Base-by-base conservation (phyloP, 1,140 invertebrate species). In the Eulimnadia texana region DNA sequence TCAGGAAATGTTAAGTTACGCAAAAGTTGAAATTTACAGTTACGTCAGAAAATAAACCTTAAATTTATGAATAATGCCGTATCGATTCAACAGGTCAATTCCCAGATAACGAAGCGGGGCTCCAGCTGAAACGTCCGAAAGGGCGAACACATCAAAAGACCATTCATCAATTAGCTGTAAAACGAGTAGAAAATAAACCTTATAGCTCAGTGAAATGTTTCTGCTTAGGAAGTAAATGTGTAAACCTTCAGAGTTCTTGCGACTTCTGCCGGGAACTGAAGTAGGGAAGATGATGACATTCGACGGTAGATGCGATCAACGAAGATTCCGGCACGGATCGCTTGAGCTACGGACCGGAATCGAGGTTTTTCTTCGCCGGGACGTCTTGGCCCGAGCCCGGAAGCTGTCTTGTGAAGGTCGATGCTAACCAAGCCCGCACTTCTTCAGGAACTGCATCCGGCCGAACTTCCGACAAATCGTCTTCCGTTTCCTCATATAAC, bases 261-360 rank as follows among this genome's bases (percentile, higher is more conserved):
- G 60, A 95, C 88, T 71, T 93, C 88, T 47, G 84, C 79, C 19
- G 92, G 91, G 72, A 96, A 92, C 74, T 92, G 87, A 79, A 89
- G 86, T n/a, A 81, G 80, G 20, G 86, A 82, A 1, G 88, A 84
- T 70, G 82, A 90, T 65, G 86, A 89, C 63, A 94, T 85, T 64
- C 89, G 80, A 66, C 93, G 80, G 72, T 94, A 96, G 69, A 96
- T 94, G 67, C 90, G 84, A 73, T 97, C 94, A 65, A 98, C 94
- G 77, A 98, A 95, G 68, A 98, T 95, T 22, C 94, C 94, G 1
- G 94, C 93, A 16, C 94, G 78, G 66, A 98, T 97, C 61, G 93
- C 94, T 71, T 98, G 91, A n/a, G 94, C 94, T 58, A 98, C 94
- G 50, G 90, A 92, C 57, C 90, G 82, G 75, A 97, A 96, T 75